These are phyloP conservation scores for Psilopogon haemacephalus DNA, from an alignment of 2,113 vertebrate genomes.

Conservation along the genomic window DNA sequence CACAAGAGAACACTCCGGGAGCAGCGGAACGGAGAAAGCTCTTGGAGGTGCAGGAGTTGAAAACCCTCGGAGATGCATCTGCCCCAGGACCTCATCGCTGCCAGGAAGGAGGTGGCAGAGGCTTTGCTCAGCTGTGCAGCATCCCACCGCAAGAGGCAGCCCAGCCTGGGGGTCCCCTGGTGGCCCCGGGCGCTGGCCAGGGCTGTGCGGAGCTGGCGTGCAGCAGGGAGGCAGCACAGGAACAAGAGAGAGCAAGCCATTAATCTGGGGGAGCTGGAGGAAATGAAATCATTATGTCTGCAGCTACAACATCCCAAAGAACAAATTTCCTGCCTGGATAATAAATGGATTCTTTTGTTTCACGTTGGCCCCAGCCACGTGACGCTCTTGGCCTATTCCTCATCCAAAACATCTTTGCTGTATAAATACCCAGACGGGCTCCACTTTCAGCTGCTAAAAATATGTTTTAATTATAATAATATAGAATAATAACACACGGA, in stretches of 20 bases:
- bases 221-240: constrained; percentile 61
- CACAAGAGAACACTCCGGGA: no score
- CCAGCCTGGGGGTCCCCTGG: background rate
- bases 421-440: constrained; percentile 74
- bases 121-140: background rate
- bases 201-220: background rate
- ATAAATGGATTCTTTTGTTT: constrained; percentile 85
- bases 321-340: constrained; percentile 84
- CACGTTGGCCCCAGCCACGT: constrained; percentile 63
- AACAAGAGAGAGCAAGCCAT: constrained; percentile 70
- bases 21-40: no score
- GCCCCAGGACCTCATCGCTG: background rate
- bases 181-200: background rate
- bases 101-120: background rate
- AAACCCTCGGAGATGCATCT: background rate
- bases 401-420: constrained; percentile 72
- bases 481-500: constrained; percentile 39
- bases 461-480: constrained; percentile 62
- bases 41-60: rapidly evolving
- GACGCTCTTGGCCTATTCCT: constrained; percentile 71
- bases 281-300: constrained; percentile 85
- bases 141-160: background rate
- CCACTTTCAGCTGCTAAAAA: constrained; percentile 69
- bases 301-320: constrained; percentile 78
- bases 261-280: constrained; percentile 76